Evolutionary conservation across 2,888 invertebrate species (phyloP), one percentile per base, ranked within the genome.

Genomic region (Pedicia rivosa): DNA sequence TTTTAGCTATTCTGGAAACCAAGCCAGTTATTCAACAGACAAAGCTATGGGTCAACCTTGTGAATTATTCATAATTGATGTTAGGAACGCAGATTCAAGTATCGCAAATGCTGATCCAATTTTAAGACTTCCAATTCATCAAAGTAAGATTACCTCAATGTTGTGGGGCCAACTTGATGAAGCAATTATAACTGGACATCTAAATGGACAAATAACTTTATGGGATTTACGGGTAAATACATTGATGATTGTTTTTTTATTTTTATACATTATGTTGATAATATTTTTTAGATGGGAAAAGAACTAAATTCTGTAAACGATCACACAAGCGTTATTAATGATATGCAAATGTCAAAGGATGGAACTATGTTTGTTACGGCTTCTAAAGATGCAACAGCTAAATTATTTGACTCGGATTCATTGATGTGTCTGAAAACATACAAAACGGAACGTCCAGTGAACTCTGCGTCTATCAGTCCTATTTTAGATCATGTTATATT

Each of bases 401-500:
- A 92, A 62, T 65, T 97, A 8, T 95, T 91, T 57, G 95, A 97
- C 58, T 77, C 84, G 1, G 80, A 80, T 44, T 78, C 83, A 10
- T 63, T 99, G 40, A 74, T 86, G 58, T 72, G 79, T 28, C 63
- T 95, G 43, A 99, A 98, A 59, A 86, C 86, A 5, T 99, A 92
- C 65, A 92, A 91, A 65, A 97, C 97, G 1, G 97, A 97, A 55
- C 70, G 97, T 44, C 97, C 95, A 0, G 90, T 98, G 0, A 99
- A 99, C 61, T 97, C 97, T 1, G 98, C 97, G 1, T 83, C 95
- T 2, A 81, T 99, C 43, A 94, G 95, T 44, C 97, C 98, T 0
- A 82, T 87, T 46, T 65, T 78, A 38, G 94, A 97, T 60, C 97
- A 99, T 65, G 97, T 97, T 5, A 86, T 94, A 2, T 67, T 99